Conservation (phyloP, 1,140 invertebrate genomes). For the Megalopta genalis region DNA sequence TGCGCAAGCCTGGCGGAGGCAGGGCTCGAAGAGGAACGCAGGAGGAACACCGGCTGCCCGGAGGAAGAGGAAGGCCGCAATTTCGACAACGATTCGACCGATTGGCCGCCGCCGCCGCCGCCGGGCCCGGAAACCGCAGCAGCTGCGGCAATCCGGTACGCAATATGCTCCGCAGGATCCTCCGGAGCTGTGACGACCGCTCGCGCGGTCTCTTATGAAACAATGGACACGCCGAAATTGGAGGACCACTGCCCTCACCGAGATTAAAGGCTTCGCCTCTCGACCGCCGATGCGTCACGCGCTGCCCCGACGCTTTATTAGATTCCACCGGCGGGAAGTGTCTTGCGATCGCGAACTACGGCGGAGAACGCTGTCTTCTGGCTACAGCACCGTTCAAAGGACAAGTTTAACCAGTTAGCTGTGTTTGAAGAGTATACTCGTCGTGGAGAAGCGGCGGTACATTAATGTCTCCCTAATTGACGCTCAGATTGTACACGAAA, state of each 20-base stretch:
- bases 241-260: slow-evolving; percentile 5
- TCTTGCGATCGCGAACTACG: background rate
- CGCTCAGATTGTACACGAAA: no score
- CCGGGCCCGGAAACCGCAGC: slow-evolving; percentile 63
- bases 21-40: no score
- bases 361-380: no score
- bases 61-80: slow-evolving; percentile 55
- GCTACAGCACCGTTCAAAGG: no score
- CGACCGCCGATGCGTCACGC: slow-evolving; percentile 14
- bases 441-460: no score
- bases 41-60: background rate
- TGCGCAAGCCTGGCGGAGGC: background rate
- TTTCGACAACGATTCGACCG: slow-evolving; percentile 65
- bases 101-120: slow-evolving; percentile 52
- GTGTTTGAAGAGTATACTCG: no score
- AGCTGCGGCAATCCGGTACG: slow-evolving; percentile 60
- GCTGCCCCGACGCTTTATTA: background rate
- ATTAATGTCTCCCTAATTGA: no score
- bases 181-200: background rate
- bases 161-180: slow-evolving; percentile 38
- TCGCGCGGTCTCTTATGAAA: slow-evolving; percentile 30
- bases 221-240: slow-evolving; percentile 32
- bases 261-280: slow-evolving; percentile 36
- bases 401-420: no score
- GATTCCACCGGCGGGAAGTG: background rate